A percentile compares a stretch with the other conserved stretches of the same genome.
phyloP scores from a whole-genome alignment of 2,888 invertebrate species.

The Actias luna region DNA sequence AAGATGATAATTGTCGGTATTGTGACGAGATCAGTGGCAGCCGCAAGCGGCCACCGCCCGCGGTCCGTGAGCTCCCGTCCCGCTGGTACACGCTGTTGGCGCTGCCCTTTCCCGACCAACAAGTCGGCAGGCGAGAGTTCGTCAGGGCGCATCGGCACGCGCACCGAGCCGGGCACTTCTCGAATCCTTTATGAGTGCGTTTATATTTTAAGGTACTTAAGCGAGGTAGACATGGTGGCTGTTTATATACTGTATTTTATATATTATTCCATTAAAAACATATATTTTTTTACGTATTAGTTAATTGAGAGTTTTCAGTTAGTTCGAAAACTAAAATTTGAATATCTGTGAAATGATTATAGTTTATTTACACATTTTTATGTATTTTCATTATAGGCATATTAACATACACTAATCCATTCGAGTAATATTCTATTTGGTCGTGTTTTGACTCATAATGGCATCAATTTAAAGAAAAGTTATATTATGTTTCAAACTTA shows the following conservation, averaged over 20 bases:
- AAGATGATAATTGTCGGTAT: neutral
- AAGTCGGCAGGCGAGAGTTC: conserved; percentile 92
- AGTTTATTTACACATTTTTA: neutral
- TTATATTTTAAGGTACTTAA: conserved; percentile 70
- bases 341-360: too few relatives aligned
- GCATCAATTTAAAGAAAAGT: neutral
- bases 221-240: conserved; percentile 66
- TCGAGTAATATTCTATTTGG: neutral
- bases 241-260: too few relatives aligned
- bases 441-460: neutral
- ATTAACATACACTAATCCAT: neutral
- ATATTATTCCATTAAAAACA: neutral
- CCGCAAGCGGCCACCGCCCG: conserved; percentile 60
- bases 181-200: conserved; percentile 86
- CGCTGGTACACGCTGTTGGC: conserved; percentile 95
- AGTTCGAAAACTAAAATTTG: neutral
- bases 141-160: conserved; percentile 86
- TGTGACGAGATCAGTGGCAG: conserved; percentile 47
- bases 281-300: neutral
- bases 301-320: neutral
- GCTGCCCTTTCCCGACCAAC: conserved; percentile 96
- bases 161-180: conserved; percentile 93
- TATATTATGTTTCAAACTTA: too few relatives aligned
- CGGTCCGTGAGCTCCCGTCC: conserved; percentile 85
- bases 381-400: neutral